These are phyloP conservation scores for Drosophila kanekoi DNA, from an alignment of 2,888 invertebrate species.

Conservation along the genomic window DNA sequence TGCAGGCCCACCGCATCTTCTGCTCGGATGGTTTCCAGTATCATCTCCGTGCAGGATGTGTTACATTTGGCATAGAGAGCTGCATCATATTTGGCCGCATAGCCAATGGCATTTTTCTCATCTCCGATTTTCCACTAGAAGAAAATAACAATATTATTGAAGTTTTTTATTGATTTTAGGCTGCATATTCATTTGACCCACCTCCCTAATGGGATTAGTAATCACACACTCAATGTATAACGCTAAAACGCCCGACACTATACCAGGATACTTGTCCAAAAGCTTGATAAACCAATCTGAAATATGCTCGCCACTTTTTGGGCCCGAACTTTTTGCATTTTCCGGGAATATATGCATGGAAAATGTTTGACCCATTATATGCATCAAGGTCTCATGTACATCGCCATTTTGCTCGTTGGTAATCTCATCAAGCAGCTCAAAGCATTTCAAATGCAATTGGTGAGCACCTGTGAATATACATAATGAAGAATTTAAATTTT, in stretches of 20 bases:
- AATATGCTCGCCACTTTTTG: slow-evolving; percentile 80
- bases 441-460: slow-evolving; percentile 81
- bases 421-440: slow-evolving; percentile 82
- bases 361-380: slow-evolving; percentile 82
- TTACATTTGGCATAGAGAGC: slow-evolving; percentile 84
- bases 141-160: not conserved
- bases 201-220: slow-evolving; percentile 80
- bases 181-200: slow-evolving; percentile 22
- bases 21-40: slow-evolving; percentile 77
- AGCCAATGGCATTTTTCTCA: slow-evolving; percentile 81
- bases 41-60: slow-evolving; percentile 80
- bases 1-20: slow-evolving; percentile 81
- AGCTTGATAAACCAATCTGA: slow-evolving; percentile 84
- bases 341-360: slow-evolving; percentile 79
- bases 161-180: not conserved
- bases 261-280: slow-evolving; percentile 82
- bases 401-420: slow-evolving; percentile 84
- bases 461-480: slow-evolving; percentile 71
- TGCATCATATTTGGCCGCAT: slow-evolving; percentile 84
- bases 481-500: not conserved
- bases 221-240: slow-evolving; percentile 82
- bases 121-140: slow-evolving; percentile 81
- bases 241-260: slow-evolving; percentile 75
- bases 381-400: slow-evolving; percentile 81
- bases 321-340: slow-evolving; percentile 57